Evolutionary conservation across 2,113 vertebrate genomes (phyloP), one percentile per base, ranked within the genome.

Genomic region (Aphyosemion australe): DNA sequence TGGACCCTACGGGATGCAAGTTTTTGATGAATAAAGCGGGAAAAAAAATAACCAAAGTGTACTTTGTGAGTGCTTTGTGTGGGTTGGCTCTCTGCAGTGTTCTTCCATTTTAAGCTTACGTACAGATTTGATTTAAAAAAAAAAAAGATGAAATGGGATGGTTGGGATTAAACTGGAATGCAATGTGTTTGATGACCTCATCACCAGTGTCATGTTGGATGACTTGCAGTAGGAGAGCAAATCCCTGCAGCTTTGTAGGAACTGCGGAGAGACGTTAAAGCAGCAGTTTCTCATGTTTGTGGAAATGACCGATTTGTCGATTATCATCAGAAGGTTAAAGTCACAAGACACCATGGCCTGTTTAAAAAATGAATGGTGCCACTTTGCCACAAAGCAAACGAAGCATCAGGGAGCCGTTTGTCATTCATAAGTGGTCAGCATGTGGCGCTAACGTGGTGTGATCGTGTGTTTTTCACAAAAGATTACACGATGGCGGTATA

Each of bases 1-100:
- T 2, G 14, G 45, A 41, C 16, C 19, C 56, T 15, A 46, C 51
- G 26, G 26, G 19, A 52, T 20, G 2, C 5, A 43, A 31, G 37
- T 16, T 32, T 65, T 83, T 65, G 6, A 63, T 62, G 14, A 41
- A 49, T 1, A 15, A 48, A 61, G 53, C 16, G 5, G 1, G 26
- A n/a, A 9, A 16, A 41, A 0, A 7, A 50, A 10, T 8, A 31
- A 11, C 4, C 12, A 42, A 50, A 31, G 16, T 18, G 16, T 18
- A n/a, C 34, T 68, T 61, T 56, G 1, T 0, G 1, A 49, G 18
- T 8, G 9, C 34, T 41, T 66, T 20, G 41, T 18, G 39, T 43
- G 19, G 32, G 42, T 53, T 19, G 46, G 13, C 10, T 46, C 19
- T 5, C 12, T 19, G 31, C 1, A 16, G 11, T 45, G 2, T 18